Conservation (phyloP, 2,888 invertebrate species). For the Pristionchus mayeri region DNA sequence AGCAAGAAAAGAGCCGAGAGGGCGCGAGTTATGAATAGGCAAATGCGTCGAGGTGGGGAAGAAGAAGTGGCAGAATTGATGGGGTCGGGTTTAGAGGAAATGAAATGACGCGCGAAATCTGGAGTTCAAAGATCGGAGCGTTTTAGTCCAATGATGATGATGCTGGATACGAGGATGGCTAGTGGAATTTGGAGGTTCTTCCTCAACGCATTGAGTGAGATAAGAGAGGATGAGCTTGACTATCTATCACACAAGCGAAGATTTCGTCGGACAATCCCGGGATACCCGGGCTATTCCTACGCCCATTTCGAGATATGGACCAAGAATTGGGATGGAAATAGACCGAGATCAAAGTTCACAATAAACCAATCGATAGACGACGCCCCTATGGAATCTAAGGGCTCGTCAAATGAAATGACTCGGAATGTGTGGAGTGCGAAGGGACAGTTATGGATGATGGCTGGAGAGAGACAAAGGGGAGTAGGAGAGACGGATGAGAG, state of each 20-base stretch:
- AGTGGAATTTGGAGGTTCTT: too few relatives aligned
- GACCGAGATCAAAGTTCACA: neutral
- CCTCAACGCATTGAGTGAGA: too few relatives aligned
- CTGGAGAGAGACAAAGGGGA: slow-evolving; percentile 45
- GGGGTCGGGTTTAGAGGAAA: neutral
- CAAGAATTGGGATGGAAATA: neutral
- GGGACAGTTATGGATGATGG: slow-evolving; percentile 38
- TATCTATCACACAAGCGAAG: too few relatives aligned
- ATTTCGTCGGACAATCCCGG: too few relatives aligned
- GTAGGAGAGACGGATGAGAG: slow-evolving; percentile 29
- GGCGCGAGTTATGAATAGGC: slow-evolving; percentile 18
- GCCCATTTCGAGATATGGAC: neutral
- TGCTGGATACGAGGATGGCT: neutral
- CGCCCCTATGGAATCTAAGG: neutral
- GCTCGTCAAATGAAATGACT: slow-evolving; percentile 33
- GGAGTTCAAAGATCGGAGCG: neutral
- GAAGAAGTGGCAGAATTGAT: slow-evolving; percentile 2
- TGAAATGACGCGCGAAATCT: slow-evolving; percentile 1
- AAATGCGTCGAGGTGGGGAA: neutral
- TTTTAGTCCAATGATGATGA: neutral
- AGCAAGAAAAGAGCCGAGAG: slow-evolving; percentile 11
- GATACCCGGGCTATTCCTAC: slow-evolving; percentile 29
- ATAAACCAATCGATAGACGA: neutral
- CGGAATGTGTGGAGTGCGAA: slow-evolving; percentile 8
- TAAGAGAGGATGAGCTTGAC: too few relatives aligned